These are phyloP conservation scores for Hippasteria phrygiana DNA, from an alignment of 53 echinoderm and acorn worm genomes.

Conservation along the genomic window DNA sequence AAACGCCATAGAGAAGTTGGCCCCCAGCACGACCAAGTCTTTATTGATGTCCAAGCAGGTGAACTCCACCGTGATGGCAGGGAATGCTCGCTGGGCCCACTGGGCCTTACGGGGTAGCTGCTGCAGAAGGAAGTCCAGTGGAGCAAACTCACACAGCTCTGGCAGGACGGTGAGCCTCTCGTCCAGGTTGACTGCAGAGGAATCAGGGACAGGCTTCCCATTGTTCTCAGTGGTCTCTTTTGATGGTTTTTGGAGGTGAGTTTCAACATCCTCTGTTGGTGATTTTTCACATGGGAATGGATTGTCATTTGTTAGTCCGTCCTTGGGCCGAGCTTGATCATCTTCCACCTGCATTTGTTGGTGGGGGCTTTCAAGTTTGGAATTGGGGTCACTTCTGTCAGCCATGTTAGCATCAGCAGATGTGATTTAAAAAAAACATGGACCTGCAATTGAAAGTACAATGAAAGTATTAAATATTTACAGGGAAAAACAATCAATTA, in stretches of 20 bases:
- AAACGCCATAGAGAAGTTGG: constrained; percentile 90
- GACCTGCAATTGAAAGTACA: too few species aligned
- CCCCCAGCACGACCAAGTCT: constrained; percentile 88
- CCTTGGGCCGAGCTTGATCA: neutral
- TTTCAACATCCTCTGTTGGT: neutral
- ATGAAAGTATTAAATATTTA: too few species aligned
- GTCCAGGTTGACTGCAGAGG: neutral
- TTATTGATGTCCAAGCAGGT: constrained; percentile 86
- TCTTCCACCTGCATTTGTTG: neutral
- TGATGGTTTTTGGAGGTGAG: neutral
- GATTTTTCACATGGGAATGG: neutral
- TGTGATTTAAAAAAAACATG: too few species aligned
- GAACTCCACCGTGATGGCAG: constrained; percentile 75
- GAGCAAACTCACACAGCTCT: constrained; percentile 83
- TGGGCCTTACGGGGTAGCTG: constrained; percentile 91
- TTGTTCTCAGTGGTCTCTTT: neutral
- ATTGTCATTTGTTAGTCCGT: constrained; percentile 2
- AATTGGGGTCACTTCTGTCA: neutral
- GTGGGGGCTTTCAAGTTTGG: neutral
- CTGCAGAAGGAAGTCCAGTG: constrained; percentile 75
- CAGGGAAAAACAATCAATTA: too few species aligned
- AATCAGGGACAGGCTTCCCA: neutral
- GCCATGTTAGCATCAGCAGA: constrained; percentile 7
- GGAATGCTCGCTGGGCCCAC: constrained; percentile 66
- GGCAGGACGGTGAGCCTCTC: constrained; percentile 38